phyloP scores from a whole-genome alignment of 2,113 vertebrate species.

The Chlamydotis undulata region DNA sequence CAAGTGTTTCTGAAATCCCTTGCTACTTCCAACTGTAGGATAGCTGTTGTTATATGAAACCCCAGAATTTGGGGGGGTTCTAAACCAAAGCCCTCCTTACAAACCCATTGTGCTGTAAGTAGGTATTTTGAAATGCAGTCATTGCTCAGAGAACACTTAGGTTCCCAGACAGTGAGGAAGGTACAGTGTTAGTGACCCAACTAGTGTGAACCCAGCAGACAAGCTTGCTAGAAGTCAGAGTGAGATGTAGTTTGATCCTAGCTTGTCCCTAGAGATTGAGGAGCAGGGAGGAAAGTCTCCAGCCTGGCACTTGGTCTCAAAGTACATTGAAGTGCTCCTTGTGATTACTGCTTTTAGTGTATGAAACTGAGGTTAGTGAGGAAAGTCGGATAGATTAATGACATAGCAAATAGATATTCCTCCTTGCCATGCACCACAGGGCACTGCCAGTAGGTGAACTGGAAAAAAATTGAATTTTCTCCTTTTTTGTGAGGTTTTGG shows the following conservation, averaged over 20 bases:
- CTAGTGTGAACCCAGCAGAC: neutral
- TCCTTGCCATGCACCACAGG: neutral
- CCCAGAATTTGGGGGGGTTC: neutral
- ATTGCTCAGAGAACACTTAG: neutral
- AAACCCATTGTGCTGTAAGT: neutral
- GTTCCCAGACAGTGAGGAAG: fast-evolving
- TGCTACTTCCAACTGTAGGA: neutral
- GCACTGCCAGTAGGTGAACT: neutral
- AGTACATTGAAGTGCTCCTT: neutral
- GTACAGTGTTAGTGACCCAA: neutral
- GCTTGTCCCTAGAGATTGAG: neutral
- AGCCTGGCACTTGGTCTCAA: neutral
- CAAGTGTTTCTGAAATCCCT: neutral
- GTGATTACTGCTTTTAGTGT: neutral
- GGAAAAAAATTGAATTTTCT: neutral
- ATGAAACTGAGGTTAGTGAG: neutral
- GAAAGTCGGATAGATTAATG: neutral
- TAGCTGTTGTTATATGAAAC: neutral
- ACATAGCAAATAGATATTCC: neutral
- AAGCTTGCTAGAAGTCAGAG: neutral
- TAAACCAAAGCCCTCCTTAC: neutral
- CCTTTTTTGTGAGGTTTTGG: too few relatives aligned
- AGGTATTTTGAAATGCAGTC: neutral
- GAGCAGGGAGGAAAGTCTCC: neutral
- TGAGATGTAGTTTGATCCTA: neutral